Evolutionary conservation across 2,797 vertebrate genomes (phyloP).

Genomic region (Oophaga sylvatica): DNA sequence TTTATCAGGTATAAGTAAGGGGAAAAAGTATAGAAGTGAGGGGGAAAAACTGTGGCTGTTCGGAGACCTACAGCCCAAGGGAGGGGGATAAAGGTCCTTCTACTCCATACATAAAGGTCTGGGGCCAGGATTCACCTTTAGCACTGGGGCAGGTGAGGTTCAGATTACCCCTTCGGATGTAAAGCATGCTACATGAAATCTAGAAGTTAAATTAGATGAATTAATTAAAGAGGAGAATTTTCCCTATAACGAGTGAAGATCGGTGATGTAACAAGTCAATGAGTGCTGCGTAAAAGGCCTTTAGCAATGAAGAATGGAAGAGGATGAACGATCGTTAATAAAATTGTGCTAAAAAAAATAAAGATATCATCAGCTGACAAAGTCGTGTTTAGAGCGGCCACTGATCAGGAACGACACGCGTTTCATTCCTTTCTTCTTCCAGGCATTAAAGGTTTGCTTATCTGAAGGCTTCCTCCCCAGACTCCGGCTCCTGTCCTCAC

Average conservation of each 20-base stretch:
- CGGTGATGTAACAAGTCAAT: too few species aligned
- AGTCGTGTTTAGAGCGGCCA: too few species aligned
- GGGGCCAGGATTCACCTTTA: neutral
- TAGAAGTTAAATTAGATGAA: neutral
- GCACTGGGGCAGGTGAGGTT: too few species aligned
- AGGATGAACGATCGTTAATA: too few species aligned
- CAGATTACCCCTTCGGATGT: neutral
- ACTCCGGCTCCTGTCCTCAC: slow-evolving; percentile 64
- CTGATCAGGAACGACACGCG: too few species aligned
- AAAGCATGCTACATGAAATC: neutral
- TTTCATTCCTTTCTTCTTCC: neutral
- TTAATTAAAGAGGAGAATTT: too few species aligned
- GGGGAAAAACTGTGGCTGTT: neutral
- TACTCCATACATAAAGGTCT: neutral
- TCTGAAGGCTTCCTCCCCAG: slow-evolving; percentile 75
- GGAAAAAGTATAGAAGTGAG: neutral
- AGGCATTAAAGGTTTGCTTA: slow-evolving; percentile 81
- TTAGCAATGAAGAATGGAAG: too few species aligned
- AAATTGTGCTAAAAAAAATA: too few species aligned
- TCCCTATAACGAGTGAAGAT: too few species aligned
- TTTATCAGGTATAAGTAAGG: slow-evolving; percentile 79
- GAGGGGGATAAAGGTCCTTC: neutral
- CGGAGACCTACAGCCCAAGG: neutral
- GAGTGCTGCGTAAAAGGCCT: too few species aligned
- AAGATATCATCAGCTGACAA: too few species aligned